Percentiles rank a stretch among this genome's conserved stretches.
phyloP scores from a whole-genome alignment of 2,888 invertebrate genomes.

The Galerucella pusilla region DNA sequence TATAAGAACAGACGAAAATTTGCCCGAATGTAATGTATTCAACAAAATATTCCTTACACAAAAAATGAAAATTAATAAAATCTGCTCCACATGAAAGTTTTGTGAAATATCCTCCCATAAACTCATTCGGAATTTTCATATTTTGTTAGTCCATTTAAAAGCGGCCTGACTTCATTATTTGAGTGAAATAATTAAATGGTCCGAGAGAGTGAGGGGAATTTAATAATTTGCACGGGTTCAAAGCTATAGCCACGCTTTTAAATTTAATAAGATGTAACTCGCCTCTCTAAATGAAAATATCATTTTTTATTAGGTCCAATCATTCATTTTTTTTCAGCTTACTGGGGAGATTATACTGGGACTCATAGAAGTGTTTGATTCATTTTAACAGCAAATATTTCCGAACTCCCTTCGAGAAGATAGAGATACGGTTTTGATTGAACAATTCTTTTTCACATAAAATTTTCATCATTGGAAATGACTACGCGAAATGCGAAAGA shows the following conservation, averaged over 20 bases:
- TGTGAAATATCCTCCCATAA: background rate
- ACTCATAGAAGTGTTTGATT: no score
- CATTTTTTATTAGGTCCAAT: background rate
- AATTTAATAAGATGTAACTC: background rate
- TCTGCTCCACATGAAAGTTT: conserved; percentile 1
- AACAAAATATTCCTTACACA: no score
- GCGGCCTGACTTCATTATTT: conserved; percentile 12
- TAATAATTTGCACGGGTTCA: background rate
- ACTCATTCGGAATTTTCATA: conserved; percentile 6
- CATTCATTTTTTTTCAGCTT: background rate
- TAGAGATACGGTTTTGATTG: no score
- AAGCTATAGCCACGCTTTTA: background rate
- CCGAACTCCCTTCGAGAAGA: no score
- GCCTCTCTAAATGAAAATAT: background rate
- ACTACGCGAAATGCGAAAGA: no score
- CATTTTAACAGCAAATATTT: no score
- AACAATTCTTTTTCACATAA: no score
- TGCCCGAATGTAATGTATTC: no score
- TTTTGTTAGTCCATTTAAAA: conserved; percentile 25
- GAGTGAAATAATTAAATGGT: background rate
- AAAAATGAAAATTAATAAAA: conserved; percentile 7
- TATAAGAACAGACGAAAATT: no score
- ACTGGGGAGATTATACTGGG: background rate
- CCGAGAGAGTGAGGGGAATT: background rate
- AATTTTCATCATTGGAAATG: no score